A percentile compares a stretch with the other conserved stretches of the same genome.
Evolutionary conservation across 2,113 vertebrate genomes (phyloP).

Genomic region (Tetrax tetrax): DNA sequence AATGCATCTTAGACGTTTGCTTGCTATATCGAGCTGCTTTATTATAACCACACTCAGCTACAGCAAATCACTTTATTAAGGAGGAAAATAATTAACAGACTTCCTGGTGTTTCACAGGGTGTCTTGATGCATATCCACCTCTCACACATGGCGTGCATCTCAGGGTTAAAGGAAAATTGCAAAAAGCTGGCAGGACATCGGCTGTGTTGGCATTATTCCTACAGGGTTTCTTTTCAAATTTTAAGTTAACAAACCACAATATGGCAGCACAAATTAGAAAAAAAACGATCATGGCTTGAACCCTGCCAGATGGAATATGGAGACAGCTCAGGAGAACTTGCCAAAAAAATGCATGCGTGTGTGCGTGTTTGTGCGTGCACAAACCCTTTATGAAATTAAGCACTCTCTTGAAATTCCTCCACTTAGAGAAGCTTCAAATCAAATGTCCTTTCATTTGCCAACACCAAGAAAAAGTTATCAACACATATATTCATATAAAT

Average conservation of each 20-base stretch:
- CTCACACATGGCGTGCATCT: background rate
- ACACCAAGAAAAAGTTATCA: background rate
- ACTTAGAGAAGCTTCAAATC: background rate
- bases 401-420: conserved; percentile 13
- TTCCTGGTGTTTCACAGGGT: background rate
- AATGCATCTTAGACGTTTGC: background rate
- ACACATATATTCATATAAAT: background rate
- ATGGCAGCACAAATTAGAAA: background rate
- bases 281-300: background rate
- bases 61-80: background rate
- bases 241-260: background rate
- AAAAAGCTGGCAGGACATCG: background rate
- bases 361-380: background rate
- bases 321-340: conserved; percentile 11
- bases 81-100: background rate
- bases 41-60: background rate
- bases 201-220: background rate
- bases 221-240: background rate
- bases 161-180: background rate
- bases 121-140: background rate
- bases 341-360: background rate
- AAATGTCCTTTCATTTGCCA: background rate
- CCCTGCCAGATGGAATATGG: conserved; percentile 15
- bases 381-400: conserved; percentile 6
- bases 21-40: background rate